Evolutionary conservation across 2,888 invertebrate genomes (phyloP).

Genomic region (Cantharis rustica): DNA sequence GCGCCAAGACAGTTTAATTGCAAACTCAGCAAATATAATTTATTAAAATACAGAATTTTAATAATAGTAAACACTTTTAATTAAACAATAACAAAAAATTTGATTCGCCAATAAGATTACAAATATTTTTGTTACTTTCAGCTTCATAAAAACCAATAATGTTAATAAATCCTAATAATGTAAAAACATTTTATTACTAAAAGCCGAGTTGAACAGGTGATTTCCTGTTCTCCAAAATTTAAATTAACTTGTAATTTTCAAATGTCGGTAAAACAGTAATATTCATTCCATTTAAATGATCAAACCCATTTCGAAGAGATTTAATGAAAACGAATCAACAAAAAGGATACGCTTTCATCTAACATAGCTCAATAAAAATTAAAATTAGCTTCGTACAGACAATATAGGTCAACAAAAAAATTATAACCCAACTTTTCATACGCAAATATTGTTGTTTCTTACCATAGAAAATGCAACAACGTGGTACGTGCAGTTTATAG

Average conservation of each 20-base stretch:
- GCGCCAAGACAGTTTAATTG: too few relatives aligned
- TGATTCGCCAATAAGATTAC: not conserved
- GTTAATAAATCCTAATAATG: not conserved
- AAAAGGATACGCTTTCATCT: not conserved
- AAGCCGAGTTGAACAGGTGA: not conserved
- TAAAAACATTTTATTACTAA: not conserved
- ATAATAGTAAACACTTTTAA: too few relatives aligned
- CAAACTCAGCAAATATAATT: too few relatives aligned
- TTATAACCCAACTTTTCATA: too few relatives aligned
- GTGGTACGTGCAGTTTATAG: too few relatives aligned
- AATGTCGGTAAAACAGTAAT: not conserved
- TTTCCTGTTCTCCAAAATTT: not conserved
- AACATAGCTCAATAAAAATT: not conserved
- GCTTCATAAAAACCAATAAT: not conserved
- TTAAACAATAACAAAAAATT: not conserved
- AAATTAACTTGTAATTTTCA: not conserved
- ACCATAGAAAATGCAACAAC: too few relatives aligned
- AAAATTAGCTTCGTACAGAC: not conserved
- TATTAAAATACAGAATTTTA: too few relatives aligned
- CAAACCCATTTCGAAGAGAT: not conserved
- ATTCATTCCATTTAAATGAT: not conserved
- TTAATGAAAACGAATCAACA: not conserved
- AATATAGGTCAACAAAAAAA: too few relatives aligned
- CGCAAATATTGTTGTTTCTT: too few relatives aligned
- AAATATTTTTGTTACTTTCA: not conserved